A percentile compares a stretch with the other conserved stretches of the same genome.
phyloP scores from a whole-genome alignment of 2,888 invertebrate genomes.

The Ephialtes manifestator region DNA sequence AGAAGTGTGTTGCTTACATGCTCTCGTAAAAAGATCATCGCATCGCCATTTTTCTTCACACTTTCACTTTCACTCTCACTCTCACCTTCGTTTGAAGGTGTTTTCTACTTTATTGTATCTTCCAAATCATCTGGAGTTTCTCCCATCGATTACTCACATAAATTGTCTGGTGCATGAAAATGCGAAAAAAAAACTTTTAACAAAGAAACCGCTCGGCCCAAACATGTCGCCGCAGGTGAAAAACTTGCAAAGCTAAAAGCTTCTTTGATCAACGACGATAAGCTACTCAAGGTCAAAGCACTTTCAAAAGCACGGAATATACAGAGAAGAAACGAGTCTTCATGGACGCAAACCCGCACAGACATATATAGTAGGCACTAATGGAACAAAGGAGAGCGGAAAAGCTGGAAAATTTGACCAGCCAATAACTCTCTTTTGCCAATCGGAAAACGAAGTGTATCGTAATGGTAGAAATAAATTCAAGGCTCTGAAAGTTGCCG shows the following conservation, averaged over 20 bases:
- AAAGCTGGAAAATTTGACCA: not conserved
- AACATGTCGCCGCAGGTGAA: slow-evolving; percentile 5
- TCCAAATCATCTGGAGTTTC: not conserved
- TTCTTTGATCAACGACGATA: slow-evolving; percentile 38
- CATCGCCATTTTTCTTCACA: slow-evolving; percentile 7
- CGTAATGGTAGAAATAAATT: not conserved
- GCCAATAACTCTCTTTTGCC: slow-evolving; percentile 20
- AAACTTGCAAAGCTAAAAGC: slow-evolving; percentile 23
- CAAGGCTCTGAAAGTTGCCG: not conserved
- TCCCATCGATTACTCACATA: slow-evolving; percentile 10
- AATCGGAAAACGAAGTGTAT: slow-evolving; percentile 4
- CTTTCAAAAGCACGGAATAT: slow-evolving; percentile 2
- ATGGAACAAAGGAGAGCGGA: slow-evolving; percentile 20
- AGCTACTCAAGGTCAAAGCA: slow-evolving; percentile 38
- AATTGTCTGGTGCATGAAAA: not conserved
- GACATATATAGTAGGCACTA: not conserved
- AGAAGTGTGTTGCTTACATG: not conserved
- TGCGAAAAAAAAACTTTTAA: not conserved
- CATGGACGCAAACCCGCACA: not conserved
- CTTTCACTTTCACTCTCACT: too few species aligned
- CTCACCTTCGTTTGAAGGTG: not conserved
- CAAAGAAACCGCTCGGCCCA: slow-evolving; percentile 13
- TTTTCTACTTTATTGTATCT: slow-evolving; percentile 4
- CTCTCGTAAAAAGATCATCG: slow-evolving; percentile 42
- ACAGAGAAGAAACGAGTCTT: not conserved